These are phyloP conservation scores for Aphelocoma coerulescens DNA, from an alignment of 2,113 vertebrate genomes.

Conservation along the genomic window DNA sequence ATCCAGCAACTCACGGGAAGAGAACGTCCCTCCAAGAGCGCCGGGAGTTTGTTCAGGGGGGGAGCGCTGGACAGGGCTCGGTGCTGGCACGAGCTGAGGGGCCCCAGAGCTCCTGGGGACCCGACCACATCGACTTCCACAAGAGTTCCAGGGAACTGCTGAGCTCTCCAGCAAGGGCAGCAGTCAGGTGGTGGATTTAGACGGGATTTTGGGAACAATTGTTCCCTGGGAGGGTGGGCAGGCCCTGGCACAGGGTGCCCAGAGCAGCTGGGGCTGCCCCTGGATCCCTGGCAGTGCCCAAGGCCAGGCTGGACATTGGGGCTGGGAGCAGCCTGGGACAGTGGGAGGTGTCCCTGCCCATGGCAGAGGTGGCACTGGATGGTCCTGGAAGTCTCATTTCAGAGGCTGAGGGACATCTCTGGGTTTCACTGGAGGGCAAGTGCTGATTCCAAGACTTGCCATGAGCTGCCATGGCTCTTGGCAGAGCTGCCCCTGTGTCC, in stretches of 20 bases:
- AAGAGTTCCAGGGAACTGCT: no score
- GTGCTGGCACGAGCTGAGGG: accelerated
- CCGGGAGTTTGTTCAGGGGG: background rate
- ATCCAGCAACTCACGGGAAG: background rate
- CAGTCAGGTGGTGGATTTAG: background rate
- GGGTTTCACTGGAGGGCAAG: background rate
- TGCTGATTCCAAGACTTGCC: background rate
- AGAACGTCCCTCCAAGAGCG: background rate
- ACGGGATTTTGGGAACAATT: background rate
- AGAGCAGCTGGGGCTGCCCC: background rate
- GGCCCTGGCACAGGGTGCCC: background rate
- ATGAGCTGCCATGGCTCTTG: no score
- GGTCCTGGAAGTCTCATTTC: background rate
- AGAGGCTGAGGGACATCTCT: background rate
- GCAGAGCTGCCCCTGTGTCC: background rate
- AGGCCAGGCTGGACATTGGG: background rate
- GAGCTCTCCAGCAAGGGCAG: background rate
- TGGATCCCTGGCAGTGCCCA: background rate
- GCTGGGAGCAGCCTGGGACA: background rate
- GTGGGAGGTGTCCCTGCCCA: background rate
- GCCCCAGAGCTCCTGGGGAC: background rate
- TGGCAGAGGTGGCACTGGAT: background rate
- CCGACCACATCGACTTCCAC: background rate
- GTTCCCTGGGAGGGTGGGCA: background rate
- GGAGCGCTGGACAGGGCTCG: accelerated